phyloP scores from a whole-genome alignment of 2,888 invertebrate species.

The Amaurobius ferox region DNA sequence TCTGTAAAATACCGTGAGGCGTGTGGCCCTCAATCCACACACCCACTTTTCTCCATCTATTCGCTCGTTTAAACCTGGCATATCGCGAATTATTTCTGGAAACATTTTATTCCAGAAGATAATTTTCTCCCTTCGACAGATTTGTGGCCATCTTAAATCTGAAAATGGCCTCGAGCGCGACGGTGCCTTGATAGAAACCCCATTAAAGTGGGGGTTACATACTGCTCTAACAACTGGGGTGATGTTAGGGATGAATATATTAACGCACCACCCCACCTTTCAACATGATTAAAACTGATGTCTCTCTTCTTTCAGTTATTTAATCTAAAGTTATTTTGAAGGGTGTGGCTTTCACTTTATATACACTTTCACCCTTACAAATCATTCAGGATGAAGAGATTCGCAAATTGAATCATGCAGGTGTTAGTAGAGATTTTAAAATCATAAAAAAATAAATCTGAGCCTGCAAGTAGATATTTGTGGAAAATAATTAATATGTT shows the following conservation, averaged over 20 bases:
- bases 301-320: conserved; percentile 51
- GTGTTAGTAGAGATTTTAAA: too few species aligned
- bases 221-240: conserved; percentile 60
- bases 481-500: too few species aligned
- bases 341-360: too few species aligned
- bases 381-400: too few species aligned
- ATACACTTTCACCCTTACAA: too few species aligned
- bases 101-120: conserved; percentile 52
- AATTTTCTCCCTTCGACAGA: conserved; percentile 50
- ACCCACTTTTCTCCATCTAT: too few species aligned
- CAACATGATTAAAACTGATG: conserved; percentile 47
- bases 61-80: conserved; percentile 52
- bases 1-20: too few species aligned
- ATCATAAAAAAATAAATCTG: too few species aligned
- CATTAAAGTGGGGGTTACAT: conserved; percentile 61
- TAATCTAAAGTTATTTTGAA: too few species aligned
- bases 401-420: too few species aligned
- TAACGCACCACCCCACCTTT: conserved; percentile 42
- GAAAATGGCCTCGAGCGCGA: conserved; percentile 57
- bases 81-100: conserved; percentile 63
- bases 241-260: conserved; percentile 46
- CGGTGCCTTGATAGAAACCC: conserved; percentile 61
- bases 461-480: too few species aligned
- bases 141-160: conserved; percentile 67
- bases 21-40: too few species aligned